Percentiles rank a stretch among this genome's conserved stretches.
Conservation (phyloP, 2,113 vertebrate genomes). For the Oncorhynchus tshawytscha region DNA sequence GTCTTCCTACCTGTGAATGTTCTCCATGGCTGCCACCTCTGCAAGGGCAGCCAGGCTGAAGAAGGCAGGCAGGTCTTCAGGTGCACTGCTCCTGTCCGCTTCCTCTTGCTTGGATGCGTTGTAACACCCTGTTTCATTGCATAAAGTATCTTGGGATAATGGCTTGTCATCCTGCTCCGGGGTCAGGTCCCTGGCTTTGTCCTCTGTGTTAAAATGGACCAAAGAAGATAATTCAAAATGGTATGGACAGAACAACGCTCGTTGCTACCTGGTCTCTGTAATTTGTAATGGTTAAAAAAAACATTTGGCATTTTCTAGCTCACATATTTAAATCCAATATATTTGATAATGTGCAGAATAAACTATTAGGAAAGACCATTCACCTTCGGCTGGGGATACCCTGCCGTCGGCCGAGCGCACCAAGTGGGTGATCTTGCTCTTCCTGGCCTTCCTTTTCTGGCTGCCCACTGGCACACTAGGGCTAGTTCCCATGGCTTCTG, state of each 20-base stretch:
- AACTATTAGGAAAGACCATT: constrained; percentile 26
- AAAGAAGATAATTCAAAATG: background rate
- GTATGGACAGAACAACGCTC: too few species aligned
- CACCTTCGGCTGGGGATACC: constrained; percentile 86
- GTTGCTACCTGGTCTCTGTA: too few species aligned
- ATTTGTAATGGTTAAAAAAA: too few species aligned
- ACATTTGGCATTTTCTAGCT: too few species aligned
- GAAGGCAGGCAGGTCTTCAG: constrained; percentile 82
- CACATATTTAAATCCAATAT: background rate
- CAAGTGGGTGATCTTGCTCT: constrained; percentile 97
- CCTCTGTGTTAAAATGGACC: constrained; percentile 73
- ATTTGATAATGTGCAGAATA: background rate
- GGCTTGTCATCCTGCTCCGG: constrained; percentile 81
- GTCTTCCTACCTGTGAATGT: constrained; percentile 86
- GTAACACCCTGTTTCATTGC: constrained; percentile 78
- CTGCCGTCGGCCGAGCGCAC: constrained; percentile 90
- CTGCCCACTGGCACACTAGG: constrained; percentile 93
- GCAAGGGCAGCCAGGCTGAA: constrained; percentile 98
- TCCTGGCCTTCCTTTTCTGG: constrained; percentile 98
- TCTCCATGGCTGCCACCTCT: constrained; percentile 99
- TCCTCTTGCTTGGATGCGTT: constrained; percentile 69
- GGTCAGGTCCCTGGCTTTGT: constrained; percentile 83
- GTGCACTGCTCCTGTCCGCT: constrained; percentile 75
- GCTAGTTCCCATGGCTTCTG: constrained; percentile 76
- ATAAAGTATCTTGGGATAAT: constrained; percentile 79